These are phyloP conservation scores for Leptarthrus brevirostris DNA, from an alignment of 2,888 invertebrate genomes.

Conservation along the genomic window DNA sequence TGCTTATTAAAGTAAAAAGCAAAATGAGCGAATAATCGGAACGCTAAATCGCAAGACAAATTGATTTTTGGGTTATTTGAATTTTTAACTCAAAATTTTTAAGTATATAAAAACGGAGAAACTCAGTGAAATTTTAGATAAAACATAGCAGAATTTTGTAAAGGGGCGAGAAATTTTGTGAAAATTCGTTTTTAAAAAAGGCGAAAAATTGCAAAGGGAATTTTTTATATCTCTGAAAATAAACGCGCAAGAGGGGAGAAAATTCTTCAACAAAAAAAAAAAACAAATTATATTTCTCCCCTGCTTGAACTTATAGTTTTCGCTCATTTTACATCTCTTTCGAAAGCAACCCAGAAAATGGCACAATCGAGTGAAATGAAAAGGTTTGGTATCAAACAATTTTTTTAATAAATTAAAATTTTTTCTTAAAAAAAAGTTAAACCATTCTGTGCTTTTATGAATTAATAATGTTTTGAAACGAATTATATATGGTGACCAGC, in stretches of 20 bases:
- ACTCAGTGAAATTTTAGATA: no score
- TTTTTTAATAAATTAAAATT: background rate
- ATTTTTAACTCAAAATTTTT: background rate
- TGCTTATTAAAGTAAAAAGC: background rate
- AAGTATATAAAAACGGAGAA: background rate
- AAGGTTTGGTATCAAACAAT: constrained; percentile 31
- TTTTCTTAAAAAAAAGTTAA: no score
- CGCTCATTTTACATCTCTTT: constrained; percentile 16
- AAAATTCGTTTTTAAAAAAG: background rate
- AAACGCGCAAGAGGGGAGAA: no score
- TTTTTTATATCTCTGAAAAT: no score
- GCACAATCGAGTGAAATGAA: constrained; percentile 27
- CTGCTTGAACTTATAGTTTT: background rate
- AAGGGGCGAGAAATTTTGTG: background rate
- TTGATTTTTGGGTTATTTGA: background rate
- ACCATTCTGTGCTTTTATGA: no score
- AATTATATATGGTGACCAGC: no score
- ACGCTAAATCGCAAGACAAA: no score
- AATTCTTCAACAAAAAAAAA: no score
- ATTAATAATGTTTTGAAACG: no score
- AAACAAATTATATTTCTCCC: background rate
- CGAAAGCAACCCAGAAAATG: constrained; percentile 17
- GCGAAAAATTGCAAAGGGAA: background rate
- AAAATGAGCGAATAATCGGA: constrained; percentile 22
- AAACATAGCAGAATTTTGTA: no score